Percentiles rank a stretch among this genome's conserved stretches.
These are phyloP conservation scores for Nycticryphes semicollaris DNA, from an alignment of 2,113 vertebrate genomes.

Conservation along the genomic window DNA sequence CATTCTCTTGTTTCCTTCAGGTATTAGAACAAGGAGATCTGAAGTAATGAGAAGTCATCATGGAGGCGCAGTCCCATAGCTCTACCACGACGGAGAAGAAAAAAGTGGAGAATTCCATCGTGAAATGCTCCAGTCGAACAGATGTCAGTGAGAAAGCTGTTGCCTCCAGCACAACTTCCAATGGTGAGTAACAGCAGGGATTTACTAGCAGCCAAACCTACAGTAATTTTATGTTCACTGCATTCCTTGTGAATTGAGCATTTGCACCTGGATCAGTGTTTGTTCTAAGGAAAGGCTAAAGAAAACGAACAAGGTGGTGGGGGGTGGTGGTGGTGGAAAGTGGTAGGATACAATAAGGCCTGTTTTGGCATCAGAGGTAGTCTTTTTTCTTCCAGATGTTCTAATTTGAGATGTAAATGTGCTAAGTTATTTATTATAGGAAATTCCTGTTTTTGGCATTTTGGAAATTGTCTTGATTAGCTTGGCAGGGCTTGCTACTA, in stretches of 20 bases:
- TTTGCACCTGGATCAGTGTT: constrained; percentile 69
- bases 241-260: constrained; percentile 67
- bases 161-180: constrained; percentile 98
- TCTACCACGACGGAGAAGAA: constrained; percentile 93
- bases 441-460: constrained; percentile 65
- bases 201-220: constrained; percentile 62
- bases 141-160: constrained; percentile 98
- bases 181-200: constrained; percentile 83
- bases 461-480: constrained; percentile 67
- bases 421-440: constrained; percentile 70
- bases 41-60: constrained; percentile 95
- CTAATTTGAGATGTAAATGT: constrained; percentile 67
- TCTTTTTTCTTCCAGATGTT: constrained; percentile 67
- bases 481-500: constrained; percentile 25
- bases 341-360: constrained; percentile 23
- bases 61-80: constrained; percentile 97
- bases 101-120: constrained; percentile 95
- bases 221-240: constrained; percentile 56
- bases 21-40: constrained; percentile 80
- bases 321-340: not conserved
- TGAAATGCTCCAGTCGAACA: constrained; percentile 87
- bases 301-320: not conserved
- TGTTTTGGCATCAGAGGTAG: constrained; percentile 22
- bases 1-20: constrained; percentile 68
- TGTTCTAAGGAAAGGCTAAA: constrained; percentile 46